Evolutionary conservation across 2,797 vertebrate species (phyloP).

Genomic region (Enteromius fasciolatus): DNA sequence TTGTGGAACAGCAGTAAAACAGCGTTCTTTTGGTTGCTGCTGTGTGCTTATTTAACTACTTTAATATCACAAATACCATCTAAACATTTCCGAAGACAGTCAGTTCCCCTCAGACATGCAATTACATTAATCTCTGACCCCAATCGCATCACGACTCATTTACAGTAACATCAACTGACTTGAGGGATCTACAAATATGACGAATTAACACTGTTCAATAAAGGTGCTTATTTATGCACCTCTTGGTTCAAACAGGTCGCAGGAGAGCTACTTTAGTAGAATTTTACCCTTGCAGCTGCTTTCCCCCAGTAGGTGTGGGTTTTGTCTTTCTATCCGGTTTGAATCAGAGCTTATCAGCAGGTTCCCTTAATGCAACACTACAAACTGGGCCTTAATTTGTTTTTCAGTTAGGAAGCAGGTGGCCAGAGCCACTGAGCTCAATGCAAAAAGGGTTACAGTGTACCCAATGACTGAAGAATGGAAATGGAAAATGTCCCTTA

Average conservation of each 20-base stretch:
- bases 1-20: background rate
- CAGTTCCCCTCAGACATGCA: background rate
- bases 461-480: constrained; percentile 21
- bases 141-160: background rate
- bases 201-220: background rate
- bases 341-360: constrained; percentile 41
- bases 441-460: constrained; percentile 28
- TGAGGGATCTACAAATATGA: background rate
- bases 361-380: constrained; percentile 24
- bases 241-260: background rate
- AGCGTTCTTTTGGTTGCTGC: background rate
- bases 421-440: constrained; percentile 19
- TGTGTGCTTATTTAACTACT: background rate
- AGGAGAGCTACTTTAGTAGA: background rate
- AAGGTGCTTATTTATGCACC: background rate
- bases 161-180: background rate
- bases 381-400: constrained; percentile 39
- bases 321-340: constrained; percentile 29
- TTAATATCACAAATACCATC: background rate
- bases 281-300: background rate
- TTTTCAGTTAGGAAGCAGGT: constrained; percentile 38
- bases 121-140: too few relatives aligned
- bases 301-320: background rate
- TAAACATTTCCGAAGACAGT: background rate
- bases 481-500: constrained; percentile 42